Conservation (phyloP, 2,113 vertebrate genomes). For the Rhadina sibilatrix region DNA sequence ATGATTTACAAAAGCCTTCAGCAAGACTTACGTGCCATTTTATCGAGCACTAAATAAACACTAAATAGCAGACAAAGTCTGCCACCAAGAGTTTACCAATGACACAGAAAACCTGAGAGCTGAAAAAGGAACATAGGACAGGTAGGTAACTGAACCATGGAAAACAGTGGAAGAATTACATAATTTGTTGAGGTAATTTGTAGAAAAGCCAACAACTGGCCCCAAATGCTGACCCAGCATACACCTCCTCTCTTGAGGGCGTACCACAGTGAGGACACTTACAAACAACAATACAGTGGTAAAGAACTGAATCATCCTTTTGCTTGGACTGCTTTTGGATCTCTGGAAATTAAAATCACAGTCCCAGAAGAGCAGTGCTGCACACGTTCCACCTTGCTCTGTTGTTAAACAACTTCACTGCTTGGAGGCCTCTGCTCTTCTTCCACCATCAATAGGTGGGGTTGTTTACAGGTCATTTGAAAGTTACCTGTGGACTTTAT, state of each 20-base stretch:
- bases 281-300: background rate
- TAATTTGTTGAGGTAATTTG: background rate
- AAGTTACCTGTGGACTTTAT: background rate
- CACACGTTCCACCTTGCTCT: background rate
- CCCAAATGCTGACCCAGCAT: background rate
- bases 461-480: background rate
- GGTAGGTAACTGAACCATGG: background rate
- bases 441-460: background rate
- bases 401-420: background rate
- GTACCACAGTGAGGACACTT: background rate
- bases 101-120: background rate
- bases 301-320: background rate
- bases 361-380: background rate
- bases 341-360: background rate
- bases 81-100: background rate
- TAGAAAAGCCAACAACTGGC: background rate
- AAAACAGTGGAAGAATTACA: background rate
- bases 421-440: background rate
- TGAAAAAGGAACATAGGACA: background rate
- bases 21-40: background rate
- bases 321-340: background rate
- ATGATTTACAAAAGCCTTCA: conserved; percentile 18
- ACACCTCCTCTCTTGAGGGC: background rate
- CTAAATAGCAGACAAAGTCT: background rate
- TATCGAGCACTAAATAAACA: background rate